Evolutionary conservation across 2,888 invertebrate species (phyloP).

Genomic region (Junonia oenone): DNA sequence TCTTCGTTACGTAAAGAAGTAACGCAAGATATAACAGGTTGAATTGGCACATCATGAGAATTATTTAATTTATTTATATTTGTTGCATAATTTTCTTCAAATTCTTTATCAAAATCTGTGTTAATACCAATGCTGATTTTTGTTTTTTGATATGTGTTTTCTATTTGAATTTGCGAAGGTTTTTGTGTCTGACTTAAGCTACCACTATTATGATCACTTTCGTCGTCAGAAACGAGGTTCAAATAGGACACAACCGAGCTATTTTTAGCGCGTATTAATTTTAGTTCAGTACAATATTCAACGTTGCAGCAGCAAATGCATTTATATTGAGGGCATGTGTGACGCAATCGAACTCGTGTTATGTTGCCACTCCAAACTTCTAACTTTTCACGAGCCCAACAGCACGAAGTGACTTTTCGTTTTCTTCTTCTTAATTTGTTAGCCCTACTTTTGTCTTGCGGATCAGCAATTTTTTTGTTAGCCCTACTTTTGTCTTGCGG

Average conservation of each 20-base stretch:
- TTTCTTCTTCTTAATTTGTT: too few species aligned
- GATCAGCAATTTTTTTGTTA: too few species aligned
- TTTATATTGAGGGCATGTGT: constrained; percentile 31
- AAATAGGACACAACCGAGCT: not conserved
- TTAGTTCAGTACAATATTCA: not conserved
- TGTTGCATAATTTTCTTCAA: constrained; percentile 9
- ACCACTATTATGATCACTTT: not conserved
- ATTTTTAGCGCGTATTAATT: not conserved
- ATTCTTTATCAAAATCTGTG: constrained; percentile 17
- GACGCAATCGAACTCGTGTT: constrained; percentile 16
- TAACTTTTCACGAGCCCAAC: constrained; percentile 44
- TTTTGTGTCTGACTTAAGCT: not conserved
- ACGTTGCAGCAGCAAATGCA: constrained; percentile 46
- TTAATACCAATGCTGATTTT: constrained; percentile 1
- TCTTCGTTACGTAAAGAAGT: not conserved
- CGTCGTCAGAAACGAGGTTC: not conserved
- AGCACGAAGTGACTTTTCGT: constrained; percentile 37
- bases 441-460: too few species aligned
- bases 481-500: too few species aligned
- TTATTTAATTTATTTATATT: not conserved
- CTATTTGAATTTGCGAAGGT: not conserved
- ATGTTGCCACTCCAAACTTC: constrained; percentile 1
- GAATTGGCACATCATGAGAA: not conserved
- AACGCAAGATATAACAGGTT: not conserved
- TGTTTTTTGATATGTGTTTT: not conserved